Evolutionary conservation across 2,113 vertebrate species (phyloP), one percentile per base, ranked within the genome.

Genomic region (Anas platyrhynchos): DNA sequence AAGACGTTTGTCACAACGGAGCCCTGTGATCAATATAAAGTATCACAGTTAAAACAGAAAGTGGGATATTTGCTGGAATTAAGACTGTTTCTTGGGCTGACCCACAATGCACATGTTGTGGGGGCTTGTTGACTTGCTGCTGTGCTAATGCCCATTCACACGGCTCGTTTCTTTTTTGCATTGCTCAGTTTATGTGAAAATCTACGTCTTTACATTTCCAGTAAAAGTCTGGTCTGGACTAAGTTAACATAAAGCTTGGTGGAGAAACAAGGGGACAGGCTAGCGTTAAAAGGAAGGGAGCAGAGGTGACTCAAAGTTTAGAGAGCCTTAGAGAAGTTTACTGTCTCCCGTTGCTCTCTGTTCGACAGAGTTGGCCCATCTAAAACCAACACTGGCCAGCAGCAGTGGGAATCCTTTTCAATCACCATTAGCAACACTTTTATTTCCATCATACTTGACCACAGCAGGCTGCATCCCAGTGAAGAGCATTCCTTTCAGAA

Each of bases 361-460:
- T 94, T 97, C 75, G 48, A 96, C 95, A 97, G 96, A 97, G 93
- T 92, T 89, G 94, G 97, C 95, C 97, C 92, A 83, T 94, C 89
- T 97, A 93, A 97, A 97, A 96, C 89, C 97, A 97, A 86, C 82
- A 95, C 84, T 97, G 91, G 96, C 96, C 97, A 97, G 52, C 87
- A 97, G 97, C 96, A 96, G 96, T 95, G 97, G 98, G 98, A 98
- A 96, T 98, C 95, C 97, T 98, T 98, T 97, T 98, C 98, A 97
- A 94, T 98, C 98, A 97, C 97, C 94, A 86, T 97, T 97, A 98
- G 97, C 95, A 98, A 98, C 95, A 97, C 94, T 97, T 97, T 97
- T 97, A 96, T 97, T 96, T 96, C 88, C 91, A 96, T 97, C 97
- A 97, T 97, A 96, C 97, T 98, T 97, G 97, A 98, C 98, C 96